Conservation (phyloP, 2,888 invertebrate species). For the Dorcus parallelipipedus region DNA sequence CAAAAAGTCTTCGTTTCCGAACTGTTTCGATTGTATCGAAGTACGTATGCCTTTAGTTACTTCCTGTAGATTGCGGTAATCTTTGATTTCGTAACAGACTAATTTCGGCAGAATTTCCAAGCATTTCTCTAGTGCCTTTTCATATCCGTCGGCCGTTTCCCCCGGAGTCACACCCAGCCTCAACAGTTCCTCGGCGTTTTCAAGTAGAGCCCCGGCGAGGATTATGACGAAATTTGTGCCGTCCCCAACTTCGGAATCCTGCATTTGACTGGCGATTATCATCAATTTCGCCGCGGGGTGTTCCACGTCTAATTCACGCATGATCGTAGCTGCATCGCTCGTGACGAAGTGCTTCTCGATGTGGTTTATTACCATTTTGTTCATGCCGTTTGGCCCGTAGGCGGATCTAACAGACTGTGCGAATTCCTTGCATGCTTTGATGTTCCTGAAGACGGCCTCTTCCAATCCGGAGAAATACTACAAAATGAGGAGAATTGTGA, state of each 20-base stretch:
- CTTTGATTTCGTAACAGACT: constrained; percentile 73
- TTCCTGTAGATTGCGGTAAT: constrained; percentile 61
- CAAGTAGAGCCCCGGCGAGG: constrained; percentile 84
- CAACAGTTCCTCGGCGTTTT: constrained; percentile 88
- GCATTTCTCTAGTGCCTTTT: constrained; percentile 83
- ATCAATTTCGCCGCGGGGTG: constrained; percentile 98
- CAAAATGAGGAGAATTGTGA: constrained; percentile 7
- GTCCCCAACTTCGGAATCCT: constrained; percentile 92
- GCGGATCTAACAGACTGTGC: constrained; percentile 90
- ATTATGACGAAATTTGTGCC: constrained; percentile 98
- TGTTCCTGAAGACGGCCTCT: constrained; percentile 95
- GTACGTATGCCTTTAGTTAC: constrained; percentile 74
- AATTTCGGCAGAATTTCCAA: constrained; percentile 85
- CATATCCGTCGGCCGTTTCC: constrained; percentile 95
- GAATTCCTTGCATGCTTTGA: constrained; percentile 93
- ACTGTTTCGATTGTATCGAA: constrained; percentile 95
- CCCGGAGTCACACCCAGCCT: constrained; percentile 94
- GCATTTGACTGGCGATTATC: constrained; percentile 96
- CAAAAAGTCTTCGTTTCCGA: constrained; percentile 93
- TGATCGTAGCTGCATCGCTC: constrained; percentile 98
- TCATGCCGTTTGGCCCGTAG: constrained; percentile 98
- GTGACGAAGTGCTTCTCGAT: constrained; percentile 98
- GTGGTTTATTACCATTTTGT: constrained; percentile 99
- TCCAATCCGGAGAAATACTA: constrained; percentile 87
- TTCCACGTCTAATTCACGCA: constrained; percentile 92